These are phyloP conservation scores for Gryllus bimaculatus DNA, from an alignment of 1,140 invertebrate species.

Conservation along the genomic window DNA sequence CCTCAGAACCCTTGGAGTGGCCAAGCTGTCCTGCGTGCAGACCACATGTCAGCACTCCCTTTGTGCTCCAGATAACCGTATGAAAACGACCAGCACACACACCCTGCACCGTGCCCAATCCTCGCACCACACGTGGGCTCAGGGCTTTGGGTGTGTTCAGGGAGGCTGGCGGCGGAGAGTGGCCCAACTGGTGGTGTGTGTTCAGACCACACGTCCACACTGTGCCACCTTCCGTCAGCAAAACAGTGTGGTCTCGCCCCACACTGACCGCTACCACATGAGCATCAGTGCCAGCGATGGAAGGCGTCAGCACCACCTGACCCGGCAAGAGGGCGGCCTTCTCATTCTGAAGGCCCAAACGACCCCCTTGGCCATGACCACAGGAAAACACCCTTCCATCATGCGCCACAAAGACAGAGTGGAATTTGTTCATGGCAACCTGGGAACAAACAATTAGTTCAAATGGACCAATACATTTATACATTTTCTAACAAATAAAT, in stretches of 20 bases:
- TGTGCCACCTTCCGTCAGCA: constrained; percentile 46
- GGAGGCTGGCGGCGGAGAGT: constrained; percentile 39
- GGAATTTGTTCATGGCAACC: constrained; percentile 59
- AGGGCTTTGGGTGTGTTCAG: constrained; percentile 42
- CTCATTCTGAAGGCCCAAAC: constrained; percentile 54
- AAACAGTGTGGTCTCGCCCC: constrained; percentile 53
- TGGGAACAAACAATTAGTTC: constrained; percentile 19
- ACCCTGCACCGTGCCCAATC: constrained; percentile 31
- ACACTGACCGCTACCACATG: constrained; percentile 34
- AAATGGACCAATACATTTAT: too few relatives aligned
- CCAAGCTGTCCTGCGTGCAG: constrained; percentile 66
- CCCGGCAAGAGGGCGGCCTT: constrained; percentile 43
- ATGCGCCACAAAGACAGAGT: constrained; percentile 52
- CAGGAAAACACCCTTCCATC: constrained; percentile 52
- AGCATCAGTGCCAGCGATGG: constrained; percentile 30
- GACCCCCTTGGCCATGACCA: constrained; percentile 62
- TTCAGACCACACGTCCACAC: constrained; percentile 59
- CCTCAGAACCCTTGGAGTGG: constrained; percentile 27
- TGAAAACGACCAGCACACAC: constrained; percentile 54
- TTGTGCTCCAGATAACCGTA: constrained; percentile 52
- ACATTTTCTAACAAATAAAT: too few relatives aligned
- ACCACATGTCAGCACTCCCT: constrained; percentile 55
- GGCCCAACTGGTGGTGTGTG: constrained; percentile 50
- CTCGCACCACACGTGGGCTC: constrained; percentile 26
- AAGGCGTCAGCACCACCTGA: constrained; percentile 29